These are phyloP conservation scores for Vanessa atalanta DNA, from an alignment of 1,140 invertebrate species.

Conservation along the genomic window DNA sequence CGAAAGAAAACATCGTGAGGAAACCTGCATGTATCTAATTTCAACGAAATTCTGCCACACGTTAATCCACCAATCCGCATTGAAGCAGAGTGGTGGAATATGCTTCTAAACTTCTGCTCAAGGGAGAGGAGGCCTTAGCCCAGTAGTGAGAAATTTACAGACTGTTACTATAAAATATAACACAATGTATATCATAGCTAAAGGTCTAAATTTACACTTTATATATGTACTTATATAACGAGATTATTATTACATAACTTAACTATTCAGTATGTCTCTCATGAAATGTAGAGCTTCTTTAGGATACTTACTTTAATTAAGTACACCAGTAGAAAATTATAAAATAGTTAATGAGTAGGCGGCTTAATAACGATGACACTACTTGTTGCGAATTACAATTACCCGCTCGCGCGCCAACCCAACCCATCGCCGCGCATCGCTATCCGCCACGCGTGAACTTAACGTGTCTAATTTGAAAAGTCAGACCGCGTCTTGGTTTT, in stretches of 20 bases:
- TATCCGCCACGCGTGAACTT: constrained; percentile 73
- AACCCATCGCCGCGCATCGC: constrained; percentile 44
- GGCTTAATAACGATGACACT: constrained; percentile 64
- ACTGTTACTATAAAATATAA: too few species aligned
- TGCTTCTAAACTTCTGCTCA: too few species aligned
- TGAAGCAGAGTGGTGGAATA: too few species aligned
- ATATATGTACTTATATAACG: not conserved
- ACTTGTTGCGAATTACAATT: constrained; percentile 71
- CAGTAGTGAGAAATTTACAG: too few species aligned
- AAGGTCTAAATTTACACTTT: too few species aligned
- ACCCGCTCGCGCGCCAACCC: constrained; percentile 46
- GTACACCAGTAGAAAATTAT: constrained; percentile 47
- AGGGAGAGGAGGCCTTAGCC: too few species aligned
- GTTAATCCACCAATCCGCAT: too few species aligned
- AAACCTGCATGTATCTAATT: too few species aligned
- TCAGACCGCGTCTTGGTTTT: constrained; percentile 75
- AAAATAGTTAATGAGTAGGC: constrained; percentile 60
- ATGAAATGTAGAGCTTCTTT: constrained; percentile 10
- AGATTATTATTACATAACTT: not conserved
- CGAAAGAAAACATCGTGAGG: too few species aligned
- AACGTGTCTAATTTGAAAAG: constrained; percentile 79
- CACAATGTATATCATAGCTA: too few species aligned
- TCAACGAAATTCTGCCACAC: too few species aligned
- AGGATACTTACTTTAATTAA: constrained; percentile 29
- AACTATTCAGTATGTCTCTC: constrained; percentile 6